Conservation (phyloP, 2,888 invertebrate genomes). For the Nudaria mundana region DNA sequence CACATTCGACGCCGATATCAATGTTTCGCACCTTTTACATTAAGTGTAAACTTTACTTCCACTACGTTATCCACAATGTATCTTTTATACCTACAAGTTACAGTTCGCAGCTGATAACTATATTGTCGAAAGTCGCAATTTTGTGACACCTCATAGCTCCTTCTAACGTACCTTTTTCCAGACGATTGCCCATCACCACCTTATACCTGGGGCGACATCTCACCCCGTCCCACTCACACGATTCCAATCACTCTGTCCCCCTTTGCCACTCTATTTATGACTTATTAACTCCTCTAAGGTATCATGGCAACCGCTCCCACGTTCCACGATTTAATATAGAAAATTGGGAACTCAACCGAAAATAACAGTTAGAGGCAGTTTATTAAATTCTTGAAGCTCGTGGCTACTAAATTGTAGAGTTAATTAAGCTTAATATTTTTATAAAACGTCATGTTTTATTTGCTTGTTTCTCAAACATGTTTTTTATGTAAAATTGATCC, state of each 20-base stretch:
- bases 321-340: constrained; percentile 73
- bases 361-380: constrained; percentile 61
- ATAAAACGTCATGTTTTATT: too few species aligned
- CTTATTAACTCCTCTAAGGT: constrained; percentile 80
- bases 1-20: neutral
- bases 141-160: constrained; percentile 63
- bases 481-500: too few species aligned
- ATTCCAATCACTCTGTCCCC: constrained; percentile 43
- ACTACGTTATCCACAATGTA: constrained; percentile 13
- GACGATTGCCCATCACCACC: constrained; percentile 71
- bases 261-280: constrained; percentile 70
- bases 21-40: neutral
- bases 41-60: constrained; percentile 1
- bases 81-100: constrained; percentile 11
- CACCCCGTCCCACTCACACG: constrained; percentile 43
- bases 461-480: too few species aligned
- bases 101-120: constrained; percentile 24
- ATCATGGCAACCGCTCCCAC: constrained; percentile 76
- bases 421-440: constrained; percentile 12
- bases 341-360: constrained; percentile 73
- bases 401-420: constrained; percentile 25
- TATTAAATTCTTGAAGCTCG: constrained; percentile 68
- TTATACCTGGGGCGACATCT: constrained; percentile 59
- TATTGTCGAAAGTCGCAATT: constrained; percentile 53
- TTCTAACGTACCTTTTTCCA: constrained; percentile 75